Evolutionary conservation across 2,888 invertebrate genomes (phyloP).

Genomic region (Physocephala rufipes): DNA sequence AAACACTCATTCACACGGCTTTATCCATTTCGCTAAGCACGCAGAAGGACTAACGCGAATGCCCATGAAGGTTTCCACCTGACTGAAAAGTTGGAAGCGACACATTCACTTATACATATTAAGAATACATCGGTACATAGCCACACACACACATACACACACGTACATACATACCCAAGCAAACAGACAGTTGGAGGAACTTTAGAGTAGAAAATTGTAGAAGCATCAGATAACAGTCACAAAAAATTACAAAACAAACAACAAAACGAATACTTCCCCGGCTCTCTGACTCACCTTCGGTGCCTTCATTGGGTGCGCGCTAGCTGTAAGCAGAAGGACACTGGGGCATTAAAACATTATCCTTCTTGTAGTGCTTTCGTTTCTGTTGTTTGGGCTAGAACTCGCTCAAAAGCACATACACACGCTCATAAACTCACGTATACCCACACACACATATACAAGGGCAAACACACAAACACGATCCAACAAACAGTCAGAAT

Average conservation of each 20-base stretch:
- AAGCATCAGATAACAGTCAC: conserved; percentile 8
- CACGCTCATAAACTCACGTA: conserved; percentile 16
- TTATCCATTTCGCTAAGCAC: too few relatives aligned
- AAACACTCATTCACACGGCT: too few relatives aligned
- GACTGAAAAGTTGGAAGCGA: too few relatives aligned
- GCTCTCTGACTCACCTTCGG: too few relatives aligned
- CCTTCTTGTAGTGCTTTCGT: conserved; percentile 66
- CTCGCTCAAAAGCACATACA: conserved; percentile 36
- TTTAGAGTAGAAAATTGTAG: too few relatives aligned
- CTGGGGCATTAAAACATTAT: conserved; percentile 65
- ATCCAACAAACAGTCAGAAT: background rate
- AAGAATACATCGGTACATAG: too few relatives aligned
- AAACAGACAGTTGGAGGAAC: too few relatives aligned
- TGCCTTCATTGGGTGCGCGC: conserved; percentile 28
- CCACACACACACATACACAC: background rate
- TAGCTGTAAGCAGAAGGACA: conserved; percentile 48
- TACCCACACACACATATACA: conserved; percentile 29
- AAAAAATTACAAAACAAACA: conserved; percentile 7
- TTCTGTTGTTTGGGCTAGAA: conserved; percentile 59
- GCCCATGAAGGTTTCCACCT: too few relatives aligned
- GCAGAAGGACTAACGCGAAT: too few relatives aligned
- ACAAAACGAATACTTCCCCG: background rate
- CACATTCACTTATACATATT: background rate
- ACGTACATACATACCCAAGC: conserved; percentile 28
- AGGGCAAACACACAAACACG: background rate